Evolutionary conservation across 2,113 vertebrate genomes (phyloP).

Genomic region (Isichthys henryi): DNA sequence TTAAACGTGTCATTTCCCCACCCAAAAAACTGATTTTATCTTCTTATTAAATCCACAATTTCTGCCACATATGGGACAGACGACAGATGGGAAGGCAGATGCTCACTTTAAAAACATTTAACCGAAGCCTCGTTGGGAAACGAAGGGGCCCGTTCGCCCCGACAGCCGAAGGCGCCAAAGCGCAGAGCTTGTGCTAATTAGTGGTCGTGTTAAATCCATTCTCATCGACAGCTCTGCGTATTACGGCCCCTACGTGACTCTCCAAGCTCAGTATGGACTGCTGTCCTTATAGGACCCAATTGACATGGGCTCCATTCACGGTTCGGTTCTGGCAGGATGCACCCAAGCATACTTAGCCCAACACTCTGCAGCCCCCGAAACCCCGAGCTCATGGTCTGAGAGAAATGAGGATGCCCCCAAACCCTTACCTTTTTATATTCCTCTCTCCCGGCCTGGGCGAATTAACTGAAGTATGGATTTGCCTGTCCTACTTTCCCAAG

Average conservation of each 20-base stretch:
- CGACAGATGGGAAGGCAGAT: slow-evolving; percentile 7
- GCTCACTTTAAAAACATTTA: slow-evolving; percentile 1
- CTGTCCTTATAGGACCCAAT: not conserved
- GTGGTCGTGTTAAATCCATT: not conserved
- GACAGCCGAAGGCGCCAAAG: not conserved
- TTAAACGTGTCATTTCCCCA: not conserved
- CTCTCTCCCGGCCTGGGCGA: not conserved
- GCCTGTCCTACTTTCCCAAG: not conserved
- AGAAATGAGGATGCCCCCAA: not conserved
- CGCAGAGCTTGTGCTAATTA: not conserved
- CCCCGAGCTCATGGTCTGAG: not conserved
- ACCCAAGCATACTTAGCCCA: not conserved
- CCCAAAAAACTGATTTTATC: not conserved
- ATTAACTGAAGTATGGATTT: not conserved
- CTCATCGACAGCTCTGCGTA: not conserved
- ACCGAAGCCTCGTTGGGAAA: not conserved
- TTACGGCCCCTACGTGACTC: not conserved
- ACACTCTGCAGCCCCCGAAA: not conserved
- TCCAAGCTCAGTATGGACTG: not conserved
- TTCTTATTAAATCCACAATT: not conserved
- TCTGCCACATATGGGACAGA: not conserved
- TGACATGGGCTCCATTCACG: not conserved
- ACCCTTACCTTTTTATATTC: not conserved
- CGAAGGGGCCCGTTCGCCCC: not conserved
- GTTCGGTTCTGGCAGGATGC: not conserved